Base-by-base conservation (phyloP, 2,888 invertebrate genomes). In the Gastrophysa polygoni region DNA sequence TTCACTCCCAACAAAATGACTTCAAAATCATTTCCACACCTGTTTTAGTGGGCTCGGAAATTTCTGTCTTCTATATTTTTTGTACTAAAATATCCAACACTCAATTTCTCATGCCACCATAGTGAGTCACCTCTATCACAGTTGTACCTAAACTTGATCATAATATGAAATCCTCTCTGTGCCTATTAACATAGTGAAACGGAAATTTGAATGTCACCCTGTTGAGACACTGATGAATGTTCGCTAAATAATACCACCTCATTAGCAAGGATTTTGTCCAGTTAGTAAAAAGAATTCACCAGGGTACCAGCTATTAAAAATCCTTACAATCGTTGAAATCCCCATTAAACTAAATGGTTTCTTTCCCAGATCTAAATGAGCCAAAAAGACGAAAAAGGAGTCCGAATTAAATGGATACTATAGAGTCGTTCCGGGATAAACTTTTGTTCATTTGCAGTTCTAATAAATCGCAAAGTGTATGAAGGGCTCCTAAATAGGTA, bases 311-410 rank as follows among this genome's bases (percentile, higher is more conserved):
- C 28, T 24, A 24, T 54, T 43, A 59, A 59, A 59, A 64, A 64
- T 64, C 62, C 58, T 29, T 54, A 55, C 50, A 58, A 60, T 62
- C 58, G 62, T 64, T 57, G 62, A 59, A 62, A 60, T 58, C 52
- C 61, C 62, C 67, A 60, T 67, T 67, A 64, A 57, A 63, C 55
- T 58, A 62, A 64, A 67, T 50, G 64, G 51, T 67, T 67, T 59
- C 67, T 62, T 59, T 64, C 59, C 55, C 59, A 57, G 48, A 57
- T 38, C 57, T 55, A 59, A 62, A 64, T 54, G 66, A 64, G 58
- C 58, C 54, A 58, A 63, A 64, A 61, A 57, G 60, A 59, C 63
- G 18, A 60, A 64, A 67, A 62, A 59, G 34, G 11, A 34, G 38
- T 50, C 32, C 34, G 61, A 34, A 57, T 55, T 49, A 52, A 63